These are phyloP conservation scores for Cosmopolites sordidus DNA, from an alignment of 2,888 invertebrate genomes.

Conservation along the genomic window DNA sequence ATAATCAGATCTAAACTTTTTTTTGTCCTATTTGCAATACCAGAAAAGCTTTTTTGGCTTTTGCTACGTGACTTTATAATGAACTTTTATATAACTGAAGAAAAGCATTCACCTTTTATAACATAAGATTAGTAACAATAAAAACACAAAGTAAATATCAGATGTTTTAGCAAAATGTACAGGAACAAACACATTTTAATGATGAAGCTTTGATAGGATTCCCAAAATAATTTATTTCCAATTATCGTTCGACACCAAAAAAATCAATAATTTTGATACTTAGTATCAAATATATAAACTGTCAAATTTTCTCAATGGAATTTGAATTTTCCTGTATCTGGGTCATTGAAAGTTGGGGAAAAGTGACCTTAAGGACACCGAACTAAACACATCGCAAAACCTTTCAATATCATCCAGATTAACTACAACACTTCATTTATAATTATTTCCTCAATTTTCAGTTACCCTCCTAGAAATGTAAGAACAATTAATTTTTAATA, in stretches of 20 bases:
- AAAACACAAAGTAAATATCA: background rate
- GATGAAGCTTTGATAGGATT: too few species aligned
- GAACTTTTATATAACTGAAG: background rate
- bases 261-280: too few species aligned
- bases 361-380: background rate
- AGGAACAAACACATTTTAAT: too few species aligned
- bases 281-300: too few species aligned
- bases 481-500: slow-evolving; percentile 14
- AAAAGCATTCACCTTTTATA: background rate
- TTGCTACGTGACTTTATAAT: background rate
- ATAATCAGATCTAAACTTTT: background rate
- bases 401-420: too few species aligned
- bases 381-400: too few species aligned
- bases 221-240: too few species aligned
- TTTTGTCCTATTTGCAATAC: background rate
- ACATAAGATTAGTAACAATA: background rate
- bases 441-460: background rate
- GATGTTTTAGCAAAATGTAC: background rate
- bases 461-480: background rate
- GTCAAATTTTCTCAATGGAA: too few species aligned
- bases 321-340: background rate
- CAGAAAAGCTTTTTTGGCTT: background rate
- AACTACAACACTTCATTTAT: too few species aligned
- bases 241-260: too few species aligned
- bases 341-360: background rate